Evolutionary conservation across 2,113 vertebrate genomes (phyloP).

Genomic region (Carollia perspicillata): DNA sequence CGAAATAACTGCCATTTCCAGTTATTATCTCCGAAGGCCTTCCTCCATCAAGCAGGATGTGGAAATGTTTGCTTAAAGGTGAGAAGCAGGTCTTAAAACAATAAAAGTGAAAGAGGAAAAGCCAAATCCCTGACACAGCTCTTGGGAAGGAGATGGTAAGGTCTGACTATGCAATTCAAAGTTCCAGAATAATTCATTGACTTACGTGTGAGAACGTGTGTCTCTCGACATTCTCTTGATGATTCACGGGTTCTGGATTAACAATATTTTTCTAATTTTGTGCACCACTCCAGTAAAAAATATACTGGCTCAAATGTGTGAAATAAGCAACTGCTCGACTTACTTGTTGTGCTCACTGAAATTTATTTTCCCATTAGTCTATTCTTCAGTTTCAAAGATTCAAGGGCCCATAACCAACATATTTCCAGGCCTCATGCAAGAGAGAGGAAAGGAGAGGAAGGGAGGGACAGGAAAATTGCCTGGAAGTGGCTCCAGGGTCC

Average conservation of each 20-base stretch:
- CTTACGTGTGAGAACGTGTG: neutral
- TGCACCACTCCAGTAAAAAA: neutral
- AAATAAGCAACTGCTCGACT: neutral
- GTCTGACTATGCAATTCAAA: neutral
- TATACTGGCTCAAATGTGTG: neutral
- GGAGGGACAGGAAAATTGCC: neutral
- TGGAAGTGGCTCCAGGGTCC: neutral
- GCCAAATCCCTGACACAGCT: slow-evolving; percentile 34
- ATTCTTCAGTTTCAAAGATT: neutral
- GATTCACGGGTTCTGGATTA: neutral
- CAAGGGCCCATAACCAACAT: neutral
- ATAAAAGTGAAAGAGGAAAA: slow-evolving; percentile 31
- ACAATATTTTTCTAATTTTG: neutral
- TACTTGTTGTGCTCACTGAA: neutral
- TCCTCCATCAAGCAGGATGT: slow-evolving; percentile 46
- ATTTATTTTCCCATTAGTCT: neutral
- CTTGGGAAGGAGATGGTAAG: neutral
- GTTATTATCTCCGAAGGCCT: slow-evolving; percentile 42
- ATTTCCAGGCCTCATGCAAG: neutral
- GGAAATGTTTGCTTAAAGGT: slow-evolving; percentile 57
- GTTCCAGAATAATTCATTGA: neutral
- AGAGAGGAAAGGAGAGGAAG: neutral
- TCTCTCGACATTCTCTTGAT: neutral
- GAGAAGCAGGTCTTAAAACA: slow-evolving; percentile 52
- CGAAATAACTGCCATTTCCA: slow-evolving; percentile 33